Conservation (phyloP, 2,888 invertebrate genomes). For the Toxonevra muliebris region DNA sequence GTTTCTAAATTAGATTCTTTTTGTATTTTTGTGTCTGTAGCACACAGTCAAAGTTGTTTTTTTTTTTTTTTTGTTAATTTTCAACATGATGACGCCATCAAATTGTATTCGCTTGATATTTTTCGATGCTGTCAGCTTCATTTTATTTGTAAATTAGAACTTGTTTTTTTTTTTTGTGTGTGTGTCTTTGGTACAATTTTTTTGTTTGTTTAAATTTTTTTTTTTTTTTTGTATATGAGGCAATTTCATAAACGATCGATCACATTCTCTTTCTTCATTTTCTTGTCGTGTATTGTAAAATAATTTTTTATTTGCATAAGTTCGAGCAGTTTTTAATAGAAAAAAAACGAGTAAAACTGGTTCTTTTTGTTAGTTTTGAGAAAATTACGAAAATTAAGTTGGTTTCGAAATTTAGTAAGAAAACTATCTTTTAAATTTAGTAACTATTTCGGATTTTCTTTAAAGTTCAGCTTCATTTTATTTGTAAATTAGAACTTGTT, state of each 20-base stretch:
- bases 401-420: no score
- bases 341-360: no score
- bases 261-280: not conserved
- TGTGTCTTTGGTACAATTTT: not conserved
- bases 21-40: not conserved
- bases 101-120: not conserved
- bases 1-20: not conserved
- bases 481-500: constrained; percentile 12
- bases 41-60: not conserved
- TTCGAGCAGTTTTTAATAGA: no score
- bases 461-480: no score
- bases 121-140: not conserved
- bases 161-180: constrained; percentile 6
- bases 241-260: not conserved
- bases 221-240: not conserved
- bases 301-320: no score
- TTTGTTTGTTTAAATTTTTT: not conserved
- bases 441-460: no score
- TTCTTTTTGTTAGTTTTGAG: no score
- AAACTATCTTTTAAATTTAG: no score
- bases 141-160: constrained; percentile 1
- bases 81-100: constrained; percentile 20
- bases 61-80: not conserved
- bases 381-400: no score
- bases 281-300: not conserved